Evolutionary conservation across 2,113 vertebrate genomes (phyloP).

Genomic region (Nematolebias whitei): DNA sequence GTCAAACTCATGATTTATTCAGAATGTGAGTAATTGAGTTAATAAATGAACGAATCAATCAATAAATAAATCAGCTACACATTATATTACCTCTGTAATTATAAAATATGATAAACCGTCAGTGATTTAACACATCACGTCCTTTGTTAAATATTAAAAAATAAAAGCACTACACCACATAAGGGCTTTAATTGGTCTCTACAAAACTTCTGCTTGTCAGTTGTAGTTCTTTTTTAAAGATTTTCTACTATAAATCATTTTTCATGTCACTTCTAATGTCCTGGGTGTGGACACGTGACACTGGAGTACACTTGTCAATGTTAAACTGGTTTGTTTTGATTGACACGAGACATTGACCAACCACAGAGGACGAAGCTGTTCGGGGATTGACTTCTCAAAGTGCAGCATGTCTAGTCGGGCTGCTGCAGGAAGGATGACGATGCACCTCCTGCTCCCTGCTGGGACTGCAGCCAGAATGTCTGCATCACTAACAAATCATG

Average conservation of each 20-base stretch:
- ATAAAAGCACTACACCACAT: neutral
- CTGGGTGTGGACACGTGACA: constrained; percentile 24
- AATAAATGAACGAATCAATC: no score
- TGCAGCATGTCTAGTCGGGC: constrained; percentile 19
- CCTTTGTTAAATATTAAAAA: constrained; percentile 12
- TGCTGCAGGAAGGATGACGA: constrained; percentile 32
- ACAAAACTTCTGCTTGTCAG: constrained; percentile 13
- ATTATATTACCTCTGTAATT: no score
- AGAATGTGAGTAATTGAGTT: no score
- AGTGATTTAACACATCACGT: neutral
- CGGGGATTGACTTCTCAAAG: constrained; percentile 27
- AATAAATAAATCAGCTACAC: no score
- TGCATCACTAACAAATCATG: constrained; percentile 5
- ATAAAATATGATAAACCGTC: neutral
- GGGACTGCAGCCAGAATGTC: constrained; percentile 23
- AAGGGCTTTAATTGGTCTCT: constrained; percentile 25
- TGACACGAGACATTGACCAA: constrained; percentile 50
- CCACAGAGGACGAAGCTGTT: constrained; percentile 23
- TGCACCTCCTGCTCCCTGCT: constrained; percentile 39
- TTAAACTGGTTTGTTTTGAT: constrained; percentile 54
- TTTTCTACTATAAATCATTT: constrained; percentile 32
- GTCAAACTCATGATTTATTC: no score
- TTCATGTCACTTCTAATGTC: constrained; percentile 51
- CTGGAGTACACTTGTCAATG: constrained; percentile 17
- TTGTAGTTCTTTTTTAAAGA: constrained; percentile 28